Conservation (phyloP, 2,888 invertebrate genomes). For the Conus canariensis region DNA sequence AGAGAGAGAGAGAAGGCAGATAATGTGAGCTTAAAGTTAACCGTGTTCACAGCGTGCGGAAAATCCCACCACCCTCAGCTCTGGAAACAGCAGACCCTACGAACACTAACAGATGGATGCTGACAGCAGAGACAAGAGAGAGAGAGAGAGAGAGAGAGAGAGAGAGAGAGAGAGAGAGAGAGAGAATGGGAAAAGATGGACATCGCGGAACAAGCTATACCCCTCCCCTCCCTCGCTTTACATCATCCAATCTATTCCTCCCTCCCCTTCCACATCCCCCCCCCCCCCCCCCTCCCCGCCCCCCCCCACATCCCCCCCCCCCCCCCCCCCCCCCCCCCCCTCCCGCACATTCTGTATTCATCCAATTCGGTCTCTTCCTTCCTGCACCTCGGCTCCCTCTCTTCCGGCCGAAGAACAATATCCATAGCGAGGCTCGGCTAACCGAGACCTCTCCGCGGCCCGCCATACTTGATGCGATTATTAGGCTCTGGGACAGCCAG, state of each 20-base stretch:
- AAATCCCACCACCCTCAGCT: too few species aligned
- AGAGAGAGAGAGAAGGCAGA: too few species aligned
- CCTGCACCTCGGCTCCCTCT: conserved; percentile 3
- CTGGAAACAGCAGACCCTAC: not conserved
- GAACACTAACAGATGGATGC: not conserved
- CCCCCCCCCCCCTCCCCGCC: too few species aligned
- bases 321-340: too few species aligned
- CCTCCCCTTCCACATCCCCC: not conserved
- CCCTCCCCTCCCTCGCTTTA: not conserved
- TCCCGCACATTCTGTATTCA: conserved; percentile 5
- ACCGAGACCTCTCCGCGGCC: conserved; percentile 29
- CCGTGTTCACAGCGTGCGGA: too few species aligned
- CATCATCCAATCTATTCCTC: not conserved
- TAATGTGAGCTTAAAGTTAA: too few species aligned
- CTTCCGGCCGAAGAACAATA: conserved; percentile 26
- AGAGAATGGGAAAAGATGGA: too few species aligned
- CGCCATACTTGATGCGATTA: conserved; percentile 41
- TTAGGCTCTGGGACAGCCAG: conserved; percentile 27
- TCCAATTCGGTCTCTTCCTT: conserved; percentile 16
- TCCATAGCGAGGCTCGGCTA: conserved; percentile 25
- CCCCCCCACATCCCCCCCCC: too few species aligned
- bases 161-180: too few species aligned
- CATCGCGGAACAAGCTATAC: too few species aligned
- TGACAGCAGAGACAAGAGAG: not conserved
- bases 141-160: too few species aligned